Percentiles rank a stretch among this genome's conserved stretches.
phyloP scores from a whole-genome alignment of 2,797 vertebrate species.

The Merluccius polli region DNA sequence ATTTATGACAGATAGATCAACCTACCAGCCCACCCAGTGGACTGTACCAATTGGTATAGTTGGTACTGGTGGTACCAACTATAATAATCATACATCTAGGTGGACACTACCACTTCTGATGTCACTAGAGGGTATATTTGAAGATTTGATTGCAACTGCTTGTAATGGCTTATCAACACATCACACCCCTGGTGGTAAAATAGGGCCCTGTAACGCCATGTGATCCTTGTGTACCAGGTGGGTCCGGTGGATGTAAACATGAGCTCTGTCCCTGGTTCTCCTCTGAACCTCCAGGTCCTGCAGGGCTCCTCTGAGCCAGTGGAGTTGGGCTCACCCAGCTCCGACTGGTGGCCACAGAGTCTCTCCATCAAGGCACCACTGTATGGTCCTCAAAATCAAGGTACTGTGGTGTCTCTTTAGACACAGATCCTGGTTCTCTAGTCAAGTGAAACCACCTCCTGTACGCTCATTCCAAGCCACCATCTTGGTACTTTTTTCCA shows the following conservation, averaged over 20 bases:
- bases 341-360: slow-evolving; percentile 67
- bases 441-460: not conserved
- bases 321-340: slow-evolving; percentile 66
- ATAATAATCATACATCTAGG: too few relatives aligned
- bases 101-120: too few relatives aligned
- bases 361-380: not conserved
- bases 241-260: not conserved
- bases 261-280: not conserved
- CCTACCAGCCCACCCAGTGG: too few relatives aligned
- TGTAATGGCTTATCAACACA: too few relatives aligned
- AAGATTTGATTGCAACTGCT: too few relatives aligned
- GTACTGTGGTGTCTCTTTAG: not conserved
- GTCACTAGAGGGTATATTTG: too few relatives aligned
- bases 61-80: too few relatives aligned
- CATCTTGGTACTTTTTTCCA: not conserved
- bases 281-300: slow-evolving; percentile 71
- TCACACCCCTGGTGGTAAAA: too few relatives aligned
- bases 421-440: not conserved
- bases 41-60: too few relatives aligned
- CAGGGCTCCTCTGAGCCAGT: slow-evolving; percentile 81
- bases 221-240: too few relatives aligned
- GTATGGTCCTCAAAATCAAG: not conserved
- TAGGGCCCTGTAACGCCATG: too few relatives aligned
- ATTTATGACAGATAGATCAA: too few relatives aligned
- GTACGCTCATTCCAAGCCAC: not conserved